These are phyloP conservation scores for Emmelina monodactyla DNA, from an alignment of 2,888 invertebrate species.

Conservation along the genomic window DNA sequence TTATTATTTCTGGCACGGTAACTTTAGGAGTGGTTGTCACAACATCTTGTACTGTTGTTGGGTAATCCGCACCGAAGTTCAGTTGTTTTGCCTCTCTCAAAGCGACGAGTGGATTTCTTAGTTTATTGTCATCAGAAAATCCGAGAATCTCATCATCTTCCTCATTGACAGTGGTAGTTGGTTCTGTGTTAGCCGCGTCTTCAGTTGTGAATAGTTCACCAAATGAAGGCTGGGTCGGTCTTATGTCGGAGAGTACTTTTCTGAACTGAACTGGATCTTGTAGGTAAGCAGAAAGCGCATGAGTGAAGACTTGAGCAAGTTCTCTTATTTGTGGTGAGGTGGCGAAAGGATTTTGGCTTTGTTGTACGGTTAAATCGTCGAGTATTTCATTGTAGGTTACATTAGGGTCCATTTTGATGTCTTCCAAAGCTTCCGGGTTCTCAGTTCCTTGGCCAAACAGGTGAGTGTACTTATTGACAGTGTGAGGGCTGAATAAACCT, in stretches of 20 bases:
- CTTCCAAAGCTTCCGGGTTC: conserved; percentile 41
- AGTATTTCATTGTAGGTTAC: conserved; percentile 49
- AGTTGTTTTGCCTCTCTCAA: conserved; percentile 53
- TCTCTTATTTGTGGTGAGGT: conserved; percentile 75
- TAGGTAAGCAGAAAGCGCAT: conserved; percentile 81
- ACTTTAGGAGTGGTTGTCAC: conserved; percentile 28
- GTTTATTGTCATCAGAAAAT: conserved; percentile 72
- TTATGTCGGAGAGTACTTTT: conserved; percentile 75
- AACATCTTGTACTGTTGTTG: conserved; percentile 24
- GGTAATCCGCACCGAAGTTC: conserved; percentile 31
- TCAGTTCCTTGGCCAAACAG: conserved; percentile 40
- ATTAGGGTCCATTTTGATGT: conserved; percentile 47
- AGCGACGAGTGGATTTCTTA: conserved; percentile 25
- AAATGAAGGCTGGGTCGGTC: conserved; percentile 79
- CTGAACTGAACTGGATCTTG: conserved; percentile 85
- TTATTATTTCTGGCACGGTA: conserved; percentile 22
- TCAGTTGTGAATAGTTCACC: conserved; percentile 44
- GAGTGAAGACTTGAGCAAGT: conserved; percentile 84
- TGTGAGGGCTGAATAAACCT: conserved; percentile 71
- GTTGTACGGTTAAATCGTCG: conserved; percentile 67
- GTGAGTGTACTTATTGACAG: conserved; percentile 69
- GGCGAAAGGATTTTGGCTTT: conserved; percentile 70
- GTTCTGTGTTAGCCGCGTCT: conserved; percentile 55
- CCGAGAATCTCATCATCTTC: conserved; percentile 81
- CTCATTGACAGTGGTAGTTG: conserved; percentile 68